Evolutionary conservation across 2,797 vertebrate species (phyloP), one percentile per base, ranked within the genome.

Genomic region (Manis pentadactyla): DNA sequence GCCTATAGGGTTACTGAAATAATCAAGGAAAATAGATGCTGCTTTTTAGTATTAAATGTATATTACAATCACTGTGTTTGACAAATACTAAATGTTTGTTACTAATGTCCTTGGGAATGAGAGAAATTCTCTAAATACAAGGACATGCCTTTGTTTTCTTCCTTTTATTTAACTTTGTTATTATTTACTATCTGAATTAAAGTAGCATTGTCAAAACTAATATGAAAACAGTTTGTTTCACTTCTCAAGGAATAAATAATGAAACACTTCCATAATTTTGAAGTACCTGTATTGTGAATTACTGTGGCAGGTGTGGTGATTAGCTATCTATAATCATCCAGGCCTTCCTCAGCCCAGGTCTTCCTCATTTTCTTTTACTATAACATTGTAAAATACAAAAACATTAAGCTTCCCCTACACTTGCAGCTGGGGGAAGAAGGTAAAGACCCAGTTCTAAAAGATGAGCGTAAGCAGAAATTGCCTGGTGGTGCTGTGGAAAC

Each of bases 201-300:
- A 77, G 11, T 31, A 77, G 2, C 53, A 14, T 19, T 63, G 46
- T 4, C 8, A 86, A 75, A 77, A 81, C 29, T 74, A 75, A 69
- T 57, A 39, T 25, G 71, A 92, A 46, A 89, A 59, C 2, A 37
- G 9, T 15, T 46, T 51, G 10, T 90, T 90, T 85, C 34, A 68
- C 31, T 93, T 87, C 11, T 92, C 21, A 81, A 88, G 29, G 11
- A 73, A 51, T 68, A 90, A 84, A 51, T 61, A 87, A 87, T 87
- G 11, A 29, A 89, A 64, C 4, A 51, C 5, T 42, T 87, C 37
- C 31, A 57, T 93, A 95, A 96, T 37, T 86, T 74, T 57, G 39
- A 83, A 96, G 34, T 15, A 42, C 39, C 2, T 92, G 31, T 69
- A 34, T 77, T 82, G 37, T 23, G 53, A 29, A 39, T 86, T 87